These are phyloP conservation scores for Cyclargus thomasi DNA, from an alignment of 1,140 invertebrate species.

Conservation along the genomic window DNA sequence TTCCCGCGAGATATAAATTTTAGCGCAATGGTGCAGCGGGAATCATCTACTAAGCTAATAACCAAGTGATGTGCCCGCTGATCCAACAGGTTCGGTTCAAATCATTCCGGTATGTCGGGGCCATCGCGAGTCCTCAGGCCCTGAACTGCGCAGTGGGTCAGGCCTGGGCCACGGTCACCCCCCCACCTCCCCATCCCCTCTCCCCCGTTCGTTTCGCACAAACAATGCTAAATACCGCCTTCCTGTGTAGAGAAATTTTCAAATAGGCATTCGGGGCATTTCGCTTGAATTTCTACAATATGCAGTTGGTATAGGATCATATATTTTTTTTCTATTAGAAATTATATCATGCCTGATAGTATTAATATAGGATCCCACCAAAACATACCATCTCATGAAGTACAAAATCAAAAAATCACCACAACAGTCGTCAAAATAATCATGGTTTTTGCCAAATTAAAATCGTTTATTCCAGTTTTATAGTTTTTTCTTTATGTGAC, in stretches of 20 bases:
- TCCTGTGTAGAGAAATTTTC: conserved; percentile 1
- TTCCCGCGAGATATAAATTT: not conserved
- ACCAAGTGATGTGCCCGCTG: not conserved
- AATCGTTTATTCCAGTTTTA: too few species aligned
- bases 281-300: not conserved
- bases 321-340: not conserved
- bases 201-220: not conserved
- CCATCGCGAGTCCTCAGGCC: not conserved
- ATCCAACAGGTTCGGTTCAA: not conserved
- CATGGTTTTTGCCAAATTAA: too few species aligned
- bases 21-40: too few species aligned
- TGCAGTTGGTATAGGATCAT: not conserved
- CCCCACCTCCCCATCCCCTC: too few species aligned
- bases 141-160: conserved; percentile 5
- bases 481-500: too few species aligned
- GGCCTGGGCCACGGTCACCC: conserved; percentile 5
- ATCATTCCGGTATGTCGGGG: not conserved
- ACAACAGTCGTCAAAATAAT: too few species aligned
- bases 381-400: too few species aligned
- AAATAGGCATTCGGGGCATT: not conserved
- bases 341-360: too few species aligned
- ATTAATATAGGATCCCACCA: too few species aligned
- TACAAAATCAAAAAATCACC: too few species aligned
- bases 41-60: not conserved
- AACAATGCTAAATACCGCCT: not conserved